Percentiles rank a stretch among this genome's conserved stretches.
Conservation (phyloP, 1,140 invertebrate genomes). For the Pogonomyrmex californicus region DNA sequence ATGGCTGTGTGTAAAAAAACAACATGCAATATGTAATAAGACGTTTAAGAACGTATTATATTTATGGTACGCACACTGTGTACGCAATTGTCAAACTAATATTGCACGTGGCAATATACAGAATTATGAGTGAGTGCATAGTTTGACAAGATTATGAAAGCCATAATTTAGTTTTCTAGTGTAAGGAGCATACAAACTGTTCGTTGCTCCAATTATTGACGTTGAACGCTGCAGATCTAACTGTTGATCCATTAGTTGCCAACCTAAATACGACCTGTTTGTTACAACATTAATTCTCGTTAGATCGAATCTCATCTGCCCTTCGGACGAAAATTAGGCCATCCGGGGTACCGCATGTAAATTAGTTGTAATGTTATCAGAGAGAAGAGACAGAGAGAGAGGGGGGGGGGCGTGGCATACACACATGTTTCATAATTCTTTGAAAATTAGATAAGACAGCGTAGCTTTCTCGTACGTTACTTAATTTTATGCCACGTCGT, state of each 20-base stretch:
- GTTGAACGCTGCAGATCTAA: slow-evolving; percentile 41
- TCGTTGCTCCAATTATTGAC: slow-evolving; percentile 51
- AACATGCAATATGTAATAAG: slow-evolving; percentile 10
- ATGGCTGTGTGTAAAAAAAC: neutral
- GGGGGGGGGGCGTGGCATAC: neutral
- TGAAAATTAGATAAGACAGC: slow-evolving; percentile 1
- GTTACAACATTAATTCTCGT: slow-evolving; percentile 63
- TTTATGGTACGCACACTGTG: neutral
- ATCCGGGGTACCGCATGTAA: slow-evolving; percentile 41
- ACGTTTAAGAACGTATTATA: slow-evolving; percentile 20
- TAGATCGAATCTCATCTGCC: slow-evolving; percentile 32
- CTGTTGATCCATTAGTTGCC: slow-evolving; percentile 60
- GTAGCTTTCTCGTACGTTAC: neutral
- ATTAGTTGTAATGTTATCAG: slow-evolving; percentile 44
- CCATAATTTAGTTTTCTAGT: slow-evolving; percentile 53
- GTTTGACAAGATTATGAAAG: slow-evolving; percentile 62
- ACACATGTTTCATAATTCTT: slow-evolving; percentile 6
- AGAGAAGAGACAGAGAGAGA: neutral
- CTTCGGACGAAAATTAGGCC: slow-evolving; percentile 60
- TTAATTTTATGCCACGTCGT: neutral
- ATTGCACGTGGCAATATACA: slow-evolving; percentile 15
- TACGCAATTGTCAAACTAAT: slow-evolving; percentile 48
- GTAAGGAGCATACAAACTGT: slow-evolving; percentile 52
- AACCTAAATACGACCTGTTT: slow-evolving; percentile 57
- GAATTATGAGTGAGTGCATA: slow-evolving; percentile 39